These are phyloP conservation scores for Pyrrhosoma nymphula DNA, from an alignment of 2,888 invertebrate species.

Conservation along the genomic window DNA sequence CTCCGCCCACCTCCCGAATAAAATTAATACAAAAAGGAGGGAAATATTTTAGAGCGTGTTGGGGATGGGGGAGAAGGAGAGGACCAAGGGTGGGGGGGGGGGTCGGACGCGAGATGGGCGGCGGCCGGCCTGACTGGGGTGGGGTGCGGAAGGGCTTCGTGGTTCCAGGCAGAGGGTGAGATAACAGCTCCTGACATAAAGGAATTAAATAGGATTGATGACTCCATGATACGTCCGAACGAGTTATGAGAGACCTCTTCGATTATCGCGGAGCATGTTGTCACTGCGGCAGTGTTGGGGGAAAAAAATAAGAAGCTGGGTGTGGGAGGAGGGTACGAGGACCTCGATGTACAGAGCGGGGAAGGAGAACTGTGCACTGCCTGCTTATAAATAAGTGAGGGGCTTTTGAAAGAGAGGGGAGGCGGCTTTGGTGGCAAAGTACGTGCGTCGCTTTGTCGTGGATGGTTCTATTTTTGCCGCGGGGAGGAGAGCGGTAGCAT, in stretches of 20 bases:
- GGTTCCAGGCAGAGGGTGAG: constrained; percentile 36
- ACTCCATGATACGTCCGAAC: constrained; percentile 61
- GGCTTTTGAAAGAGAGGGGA: background rate
- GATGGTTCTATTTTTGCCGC: background rate
- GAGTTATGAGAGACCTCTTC: constrained; percentile 56
- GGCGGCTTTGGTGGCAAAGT: background rate
- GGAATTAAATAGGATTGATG: constrained; percentile 67
- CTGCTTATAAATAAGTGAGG: background rate
- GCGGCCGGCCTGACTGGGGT: background rate
- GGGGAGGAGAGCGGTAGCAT: background rate
- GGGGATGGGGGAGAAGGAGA: background rate
- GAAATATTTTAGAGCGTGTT: background rate
- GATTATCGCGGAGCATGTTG: constrained; percentile 42
- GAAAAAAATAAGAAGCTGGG: background rate
- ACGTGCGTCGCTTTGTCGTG: background rate
- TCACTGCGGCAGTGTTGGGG: background rate
- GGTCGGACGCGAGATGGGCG: background rate
- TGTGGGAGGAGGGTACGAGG: background rate
- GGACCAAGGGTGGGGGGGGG: background rate
- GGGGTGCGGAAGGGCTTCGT: background rate
- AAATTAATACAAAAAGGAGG: constrained; percentile 41
- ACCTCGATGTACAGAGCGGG: background rate
- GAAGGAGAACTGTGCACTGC: background rate
- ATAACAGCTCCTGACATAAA: constrained; percentile 66
- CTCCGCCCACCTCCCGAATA: background rate